Evolutionary conservation across 2,888 invertebrate genomes (phyloP), one percentile per base, ranked within the genome.

Genomic region (Dasypogon diadema): DNA sequence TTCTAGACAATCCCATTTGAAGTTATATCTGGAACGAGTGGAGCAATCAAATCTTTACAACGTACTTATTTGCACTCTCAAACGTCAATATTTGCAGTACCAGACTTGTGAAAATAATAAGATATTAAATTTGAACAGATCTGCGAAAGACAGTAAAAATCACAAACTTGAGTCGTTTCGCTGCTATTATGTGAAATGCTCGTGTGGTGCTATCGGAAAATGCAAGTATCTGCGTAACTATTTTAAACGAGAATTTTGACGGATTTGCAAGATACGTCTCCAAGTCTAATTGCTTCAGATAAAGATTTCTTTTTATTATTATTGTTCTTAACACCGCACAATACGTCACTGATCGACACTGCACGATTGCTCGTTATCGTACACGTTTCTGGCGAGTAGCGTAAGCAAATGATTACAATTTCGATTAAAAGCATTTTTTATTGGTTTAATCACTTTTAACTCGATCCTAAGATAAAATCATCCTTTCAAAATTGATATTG

Each of bases 381-480:
- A 37, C 63, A 24, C 46, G 46, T 22, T 48, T 46, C 46, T 65
- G 22, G 21, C 12, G 63, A 63, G 22, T 18, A 21, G 22, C 48
- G 12, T 16, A 48, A 16, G 16, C 46, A 3, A 30, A 0, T 24
- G 46, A 65, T 65, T 65, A 65, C 46, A 46, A 51, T 10, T 46
- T 16, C 21, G 46, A 65, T 65, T 46, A 65, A 65, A 65, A 46
- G 14, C 42, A 12, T 42, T 42, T 18, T 21, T 65, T 48, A 63
- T 24, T 42, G 24, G 46, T 37, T 63, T 63, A 63, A 65, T 65
- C 65, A 10, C 65, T 46, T 14, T 46, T 14, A 65, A 46, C 26
- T 22, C 48, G 24, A 65, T 65, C 24, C 24, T 22, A 65, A 65
- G 65, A 65, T 65, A 65, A 65, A 65, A 26, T 24, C 37, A 65